phyloP scores from a whole-genome alignment of 2,797 vertebrate genomes.

The Mus minutoides region DNA sequence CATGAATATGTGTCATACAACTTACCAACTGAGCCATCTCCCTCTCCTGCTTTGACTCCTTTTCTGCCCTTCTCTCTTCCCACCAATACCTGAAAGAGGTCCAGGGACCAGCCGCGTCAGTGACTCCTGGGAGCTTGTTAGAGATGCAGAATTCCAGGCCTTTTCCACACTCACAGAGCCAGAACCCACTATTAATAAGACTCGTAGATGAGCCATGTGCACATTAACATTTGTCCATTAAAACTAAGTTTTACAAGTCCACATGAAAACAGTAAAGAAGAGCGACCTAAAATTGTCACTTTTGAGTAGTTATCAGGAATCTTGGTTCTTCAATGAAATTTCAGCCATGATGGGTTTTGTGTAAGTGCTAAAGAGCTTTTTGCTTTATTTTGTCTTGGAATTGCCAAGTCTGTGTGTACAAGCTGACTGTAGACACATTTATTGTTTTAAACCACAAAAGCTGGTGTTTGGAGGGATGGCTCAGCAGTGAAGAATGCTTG shows the following conservation, averaged over 20 bases:
- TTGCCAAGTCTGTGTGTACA: slow-evolving; percentile 8
- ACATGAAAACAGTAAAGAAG: background rate
- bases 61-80: background rate
- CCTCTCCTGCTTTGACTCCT: background rate
- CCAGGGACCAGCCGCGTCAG: background rate
- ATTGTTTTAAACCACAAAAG: background rate
- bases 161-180: fast-evolving
- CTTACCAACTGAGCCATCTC: background rate
- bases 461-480: background rate
- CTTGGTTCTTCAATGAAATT: background rate
- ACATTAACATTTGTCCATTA: background rate
- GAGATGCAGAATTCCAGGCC: background rate
- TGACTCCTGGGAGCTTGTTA: background rate
- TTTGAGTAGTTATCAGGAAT: background rate
- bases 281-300: background rate
- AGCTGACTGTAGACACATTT: background rate
- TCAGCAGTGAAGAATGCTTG: background rate
- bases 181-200: background rate
- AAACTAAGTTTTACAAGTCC: background rate
- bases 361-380: background rate
- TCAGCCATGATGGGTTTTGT: background rate
- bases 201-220: background rate
- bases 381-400: background rate
- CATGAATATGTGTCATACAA: too few species aligned
- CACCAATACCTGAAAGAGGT: background rate